phyloP scores from a whole-genome alignment of 2,888 invertebrate species.

The Disparrhopalites patrizii region DNA sequence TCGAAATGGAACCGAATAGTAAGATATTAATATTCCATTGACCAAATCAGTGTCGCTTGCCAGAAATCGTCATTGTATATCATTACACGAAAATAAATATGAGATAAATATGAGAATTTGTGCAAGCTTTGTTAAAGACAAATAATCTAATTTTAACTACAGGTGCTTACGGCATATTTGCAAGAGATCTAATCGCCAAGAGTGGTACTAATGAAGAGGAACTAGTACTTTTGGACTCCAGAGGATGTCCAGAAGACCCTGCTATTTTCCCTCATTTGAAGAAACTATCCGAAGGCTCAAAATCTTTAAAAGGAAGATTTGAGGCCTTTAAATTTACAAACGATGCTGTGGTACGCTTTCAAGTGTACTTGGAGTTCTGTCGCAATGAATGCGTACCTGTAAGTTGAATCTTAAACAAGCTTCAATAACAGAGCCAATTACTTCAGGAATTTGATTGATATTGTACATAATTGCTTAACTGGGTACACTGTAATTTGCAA shows the following conservation, averaged over 20 bases:
- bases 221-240: constrained; percentile 68
- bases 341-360: constrained; percentile 66
- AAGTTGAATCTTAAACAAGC: constrained; percentile 23
- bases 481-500: constrained; percentile 1
- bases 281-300: constrained; percentile 46
- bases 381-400: constrained; percentile 65
- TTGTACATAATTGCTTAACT: background rate
- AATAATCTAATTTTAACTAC: constrained; percentile 13
- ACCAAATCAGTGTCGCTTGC: too few relatives aligned
- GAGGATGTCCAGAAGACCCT: constrained; percentile 73
- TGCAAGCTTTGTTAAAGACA: too few relatives aligned
- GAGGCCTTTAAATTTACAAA: constrained; percentile 83
- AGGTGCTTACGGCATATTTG: constrained; percentile 58
- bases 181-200: constrained; percentile 74
- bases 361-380: constrained; percentile 77
- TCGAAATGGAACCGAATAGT: constrained; percentile 40
- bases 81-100: background rate
- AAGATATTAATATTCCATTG: too few relatives aligned
- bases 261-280: constrained; percentile 50
- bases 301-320: constrained; percentile 56
- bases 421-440: background rate
- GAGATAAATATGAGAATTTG: too few relatives aligned
- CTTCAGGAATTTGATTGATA: background rate
- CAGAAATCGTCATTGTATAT: background rate
- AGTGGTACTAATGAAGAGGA: constrained; percentile 67